Evolutionary conservation across 2,888 invertebrate genomes (phyloP).

Genomic region (Microchrysa polita): DNA sequence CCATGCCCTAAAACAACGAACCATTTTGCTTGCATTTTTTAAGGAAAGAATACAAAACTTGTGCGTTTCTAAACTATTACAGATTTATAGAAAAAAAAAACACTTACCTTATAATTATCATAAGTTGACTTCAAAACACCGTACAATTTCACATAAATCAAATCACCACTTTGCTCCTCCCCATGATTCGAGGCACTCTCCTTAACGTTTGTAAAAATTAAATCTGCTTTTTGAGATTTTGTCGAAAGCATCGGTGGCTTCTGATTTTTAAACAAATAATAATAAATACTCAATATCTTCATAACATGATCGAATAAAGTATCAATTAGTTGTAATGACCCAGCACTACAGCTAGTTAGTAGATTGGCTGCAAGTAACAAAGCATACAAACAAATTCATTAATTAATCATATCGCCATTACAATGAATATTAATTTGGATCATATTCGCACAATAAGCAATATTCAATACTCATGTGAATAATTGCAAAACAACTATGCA

Average conservation of each 20-base stretch:
- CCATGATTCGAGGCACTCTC: slow-evolving; percentile 57
- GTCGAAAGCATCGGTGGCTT: slow-evolving; percentile 58
- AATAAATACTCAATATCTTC: slow-evolving; percentile 64
- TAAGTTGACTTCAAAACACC: slow-evolving; percentile 83
- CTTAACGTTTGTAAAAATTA: slow-evolving; percentile 61
- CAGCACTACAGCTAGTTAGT: slow-evolving; percentile 44
- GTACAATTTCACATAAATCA: slow-evolving; percentile 87
- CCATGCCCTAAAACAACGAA: too few species aligned
- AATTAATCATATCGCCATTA: background rate
- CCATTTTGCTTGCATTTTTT: too few species aligned
- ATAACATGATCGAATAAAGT: slow-evolving; percentile 60
- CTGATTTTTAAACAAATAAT: slow-evolving; percentile 62
- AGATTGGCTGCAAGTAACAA: slow-evolving; percentile 52
- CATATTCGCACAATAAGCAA: background rate
- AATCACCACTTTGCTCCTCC: slow-evolving; percentile 74
- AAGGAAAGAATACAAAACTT: too few species aligned
- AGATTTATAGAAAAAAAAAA: too few species aligned
- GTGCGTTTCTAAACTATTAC: too few species aligned
- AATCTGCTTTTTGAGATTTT: slow-evolving; percentile 59
- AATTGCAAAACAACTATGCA: background rate
- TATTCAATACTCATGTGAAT: background rate
- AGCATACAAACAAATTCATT: slow-evolving; percentile 50
- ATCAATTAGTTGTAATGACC: slow-evolving; percentile 53
- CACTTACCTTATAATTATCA: slow-evolving; percentile 83
- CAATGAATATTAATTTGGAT: background rate